Percentiles rank a stretch among this genome's conserved stretches.
Evolutionary conservation across 2,113 vertebrate genomes (phyloP).

Genomic region (Polypterus bichir): DNA sequence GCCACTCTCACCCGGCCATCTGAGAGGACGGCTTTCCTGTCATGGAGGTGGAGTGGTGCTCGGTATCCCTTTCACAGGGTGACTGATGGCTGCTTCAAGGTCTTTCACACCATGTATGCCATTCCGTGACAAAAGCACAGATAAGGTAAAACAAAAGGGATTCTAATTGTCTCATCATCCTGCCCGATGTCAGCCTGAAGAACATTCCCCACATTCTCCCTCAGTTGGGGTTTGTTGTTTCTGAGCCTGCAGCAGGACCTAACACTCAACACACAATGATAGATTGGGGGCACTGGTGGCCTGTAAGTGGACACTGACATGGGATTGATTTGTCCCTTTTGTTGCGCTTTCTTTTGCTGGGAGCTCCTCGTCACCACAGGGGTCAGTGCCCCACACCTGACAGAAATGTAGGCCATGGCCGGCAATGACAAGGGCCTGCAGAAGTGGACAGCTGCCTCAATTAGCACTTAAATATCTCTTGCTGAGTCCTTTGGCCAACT

Average conservation of each 20-base stretch:
- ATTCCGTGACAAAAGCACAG: constrained; percentile 34
- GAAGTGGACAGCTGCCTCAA: no score
- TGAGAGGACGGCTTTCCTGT: constrained; percentile 7
- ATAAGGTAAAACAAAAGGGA: constrained; percentile 45
- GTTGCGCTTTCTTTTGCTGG: constrained; percentile 35
- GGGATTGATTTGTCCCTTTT: constrained; percentile 51
- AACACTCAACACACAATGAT: constrained; percentile 38
- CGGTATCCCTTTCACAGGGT: constrained; percentile 26
- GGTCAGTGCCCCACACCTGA: constrained; percentile 21
- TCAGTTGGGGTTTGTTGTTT: constrained; percentile 22
- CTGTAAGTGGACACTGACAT: constrained; percentile 38
- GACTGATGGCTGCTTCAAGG: constrained; percentile 40
- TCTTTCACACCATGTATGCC: constrained; percentile 29
- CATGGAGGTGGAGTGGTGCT: not conserved
- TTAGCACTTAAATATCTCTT: no score
- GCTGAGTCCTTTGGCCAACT: no score
- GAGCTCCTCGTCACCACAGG: constrained; percentile 43
- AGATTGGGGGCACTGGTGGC: constrained; percentile 47
- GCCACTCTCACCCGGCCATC: constrained; percentile 1
- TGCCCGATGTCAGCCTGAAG: constrained; percentile 45
- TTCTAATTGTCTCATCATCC: constrained; percentile 55
- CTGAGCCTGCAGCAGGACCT: constrained; percentile 28
- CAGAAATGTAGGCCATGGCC: constrained; percentile 29
- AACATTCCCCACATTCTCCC: constrained; percentile 37
- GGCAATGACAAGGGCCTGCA: not conserved